Percentiles rank a stretch among this genome's conserved stretches.
Conservation (phyloP, 2,797 vertebrate genomes). For the Alfaro cultratus region DNA sequence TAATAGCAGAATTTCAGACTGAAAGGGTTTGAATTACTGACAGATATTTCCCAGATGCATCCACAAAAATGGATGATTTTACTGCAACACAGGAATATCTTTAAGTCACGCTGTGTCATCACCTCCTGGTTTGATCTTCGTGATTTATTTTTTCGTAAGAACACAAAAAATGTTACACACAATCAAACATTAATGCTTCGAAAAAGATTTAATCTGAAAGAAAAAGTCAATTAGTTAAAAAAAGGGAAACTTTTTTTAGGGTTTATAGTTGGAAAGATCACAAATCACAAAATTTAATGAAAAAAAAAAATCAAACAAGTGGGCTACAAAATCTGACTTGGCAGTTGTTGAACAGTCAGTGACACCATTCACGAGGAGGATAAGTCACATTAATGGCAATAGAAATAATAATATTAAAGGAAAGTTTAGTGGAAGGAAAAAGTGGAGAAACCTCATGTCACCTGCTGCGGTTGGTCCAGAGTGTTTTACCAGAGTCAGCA, state of each 20-base stretch:
- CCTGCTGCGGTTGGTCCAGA: neutral
- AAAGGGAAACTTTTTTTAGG: neutral
- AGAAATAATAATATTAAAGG: neutral
- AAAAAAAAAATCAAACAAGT: neutral
- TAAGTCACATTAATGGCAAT: neutral
- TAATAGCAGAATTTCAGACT: conserved; percentile 29
- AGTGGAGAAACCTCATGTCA: neutral
- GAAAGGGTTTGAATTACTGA: conserved; percentile 19
- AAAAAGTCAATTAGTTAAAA: neutral
- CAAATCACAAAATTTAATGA: neutral
- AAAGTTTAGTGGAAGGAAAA: neutral
- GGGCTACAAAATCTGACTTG: neutral
- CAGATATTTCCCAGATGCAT: conserved; percentile 32
- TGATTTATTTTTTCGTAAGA: conserved; percentile 14
- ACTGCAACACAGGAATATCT: conserved; percentile 16
- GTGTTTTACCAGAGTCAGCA: neutral
- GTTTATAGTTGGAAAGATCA: neutral
- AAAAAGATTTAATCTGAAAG: neutral
- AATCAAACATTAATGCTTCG: neutral
- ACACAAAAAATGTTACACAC: conserved; percentile 10
- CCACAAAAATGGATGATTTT: conserved; percentile 44
- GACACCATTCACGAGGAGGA: neutral
- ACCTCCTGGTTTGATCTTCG: conserved; percentile 26
- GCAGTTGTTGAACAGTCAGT: neutral
- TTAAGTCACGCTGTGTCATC: conserved; percentile 25